phyloP scores from a whole-genome alignment of 2,113 vertebrate species.

The Amphiprion percula region DNA sequence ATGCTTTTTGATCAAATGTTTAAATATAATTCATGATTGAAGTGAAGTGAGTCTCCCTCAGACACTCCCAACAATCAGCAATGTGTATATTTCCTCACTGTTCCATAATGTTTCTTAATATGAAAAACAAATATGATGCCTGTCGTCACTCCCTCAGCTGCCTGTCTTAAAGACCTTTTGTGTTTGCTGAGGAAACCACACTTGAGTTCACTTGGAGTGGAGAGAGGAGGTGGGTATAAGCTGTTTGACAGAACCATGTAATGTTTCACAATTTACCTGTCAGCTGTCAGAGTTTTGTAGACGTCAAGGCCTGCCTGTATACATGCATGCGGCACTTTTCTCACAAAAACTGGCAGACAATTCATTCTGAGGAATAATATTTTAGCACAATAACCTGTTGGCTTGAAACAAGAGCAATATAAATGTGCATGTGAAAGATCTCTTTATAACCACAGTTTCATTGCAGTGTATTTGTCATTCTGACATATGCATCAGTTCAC shows the following conservation, averaged over 20 bases:
- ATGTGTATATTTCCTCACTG: neutral
- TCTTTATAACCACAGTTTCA: neutral
- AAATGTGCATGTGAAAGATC: neutral
- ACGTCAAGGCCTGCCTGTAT: constrained; percentile 43
- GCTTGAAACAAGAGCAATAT: neutral
- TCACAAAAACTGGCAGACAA: constrained; percentile 29
- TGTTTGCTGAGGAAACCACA: constrained; percentile 40
- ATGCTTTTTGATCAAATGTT: neutral
- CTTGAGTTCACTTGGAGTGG: constrained; percentile 27
- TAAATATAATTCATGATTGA: neutral
- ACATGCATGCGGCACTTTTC: constrained; percentile 49
- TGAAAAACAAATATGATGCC: constrained; percentile 26
- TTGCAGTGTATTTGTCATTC: neutral
- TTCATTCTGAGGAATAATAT: constrained; percentile 35
- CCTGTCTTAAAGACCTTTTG: constrained; percentile 28
- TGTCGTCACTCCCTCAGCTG: neutral
- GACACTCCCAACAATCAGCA: neutral
- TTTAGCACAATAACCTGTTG: constrained; percentile 9
- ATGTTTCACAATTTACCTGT: constrained; percentile 75
- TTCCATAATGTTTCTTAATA: constrained; percentile 16
- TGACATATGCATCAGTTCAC: constrained; percentile 3
- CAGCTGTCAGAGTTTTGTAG: constrained; percentile 65
- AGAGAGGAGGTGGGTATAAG: constrained; percentile 35
- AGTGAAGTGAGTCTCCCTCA: neutral
- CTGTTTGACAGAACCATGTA: constrained; percentile 65